Evolutionary conservation across 2,113 vertebrate species (phyloP), one percentile per base, ranked within the genome.

Genomic region (Salvelinus alpinus): DNA sequence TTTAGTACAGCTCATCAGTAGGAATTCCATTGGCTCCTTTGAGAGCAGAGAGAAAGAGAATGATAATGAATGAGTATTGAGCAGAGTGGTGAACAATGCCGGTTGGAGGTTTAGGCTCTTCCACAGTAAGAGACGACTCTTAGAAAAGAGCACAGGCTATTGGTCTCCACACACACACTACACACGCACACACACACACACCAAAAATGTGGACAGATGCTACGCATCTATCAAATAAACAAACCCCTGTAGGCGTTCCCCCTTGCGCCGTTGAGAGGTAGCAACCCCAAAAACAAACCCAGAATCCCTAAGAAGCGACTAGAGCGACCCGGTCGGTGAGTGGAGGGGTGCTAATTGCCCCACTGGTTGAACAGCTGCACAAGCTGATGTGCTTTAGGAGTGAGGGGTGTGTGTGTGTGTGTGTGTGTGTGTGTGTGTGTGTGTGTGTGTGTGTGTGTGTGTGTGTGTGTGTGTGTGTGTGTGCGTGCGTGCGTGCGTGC

Each of bases 291-390:
- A 74, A 84, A 79, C 75, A 78, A 76, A 48, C 59, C 22, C 54
- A 13, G 22, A 68, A 29, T 51, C 80, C n/a, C 14, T 59, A 29
- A 72, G 65, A 54, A 64, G 71, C 72, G 18, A 18, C 66, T 12
- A 68, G 29, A 27, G 25, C 16, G 31, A 70, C 29, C 54, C 27
- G 51, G 16, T 66, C 48, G 68, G 67, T 71, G 74, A 64, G 72
- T 73, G 70, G 44, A 76, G 78, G 82, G 75, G 79, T 78, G 84
- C 84, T 88, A 85, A 87, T 88, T 83, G 74, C 72, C 29, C 76
- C 71, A 29, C 68, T 80, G 86, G 80, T 85, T 75, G 57, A 81
- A 90, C 90, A 91, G 92, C 91, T 83, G 88, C 82, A 80, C 67
- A 81, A 90, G 85, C 72, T 82, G 82, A 88, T 85, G 82, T 88